phyloP scores from a whole-genome alignment of 2,888 invertebrate species.

The Clusia tigrina region DNA sequence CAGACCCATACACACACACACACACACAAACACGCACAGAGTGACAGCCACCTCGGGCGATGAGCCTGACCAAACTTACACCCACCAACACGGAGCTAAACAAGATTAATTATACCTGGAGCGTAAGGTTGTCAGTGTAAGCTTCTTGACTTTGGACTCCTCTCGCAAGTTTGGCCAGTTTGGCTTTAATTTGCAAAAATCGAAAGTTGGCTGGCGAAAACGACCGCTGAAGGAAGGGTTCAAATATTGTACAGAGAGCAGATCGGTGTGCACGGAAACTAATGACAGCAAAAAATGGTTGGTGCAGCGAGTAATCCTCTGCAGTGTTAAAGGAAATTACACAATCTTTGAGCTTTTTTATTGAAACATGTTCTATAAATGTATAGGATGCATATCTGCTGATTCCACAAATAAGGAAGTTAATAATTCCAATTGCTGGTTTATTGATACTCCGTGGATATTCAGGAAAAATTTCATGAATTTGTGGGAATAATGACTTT shows the following conservation, averaged over 20 bases:
- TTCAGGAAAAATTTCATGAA: too few species aligned
- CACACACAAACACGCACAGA: conserved; percentile 11
- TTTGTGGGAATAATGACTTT: too few species aligned
- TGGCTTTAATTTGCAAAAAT: neutral
- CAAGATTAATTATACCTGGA: conserved; percentile 63
- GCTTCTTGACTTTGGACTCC: conserved; percentile 49
- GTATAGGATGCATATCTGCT: too few species aligned
- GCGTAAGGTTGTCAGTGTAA: conserved; percentile 47
- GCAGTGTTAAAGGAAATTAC: too few species aligned
- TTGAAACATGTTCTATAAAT: too few species aligned
- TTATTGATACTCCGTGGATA: too few species aligned
- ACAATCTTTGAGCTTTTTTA: too few species aligned
- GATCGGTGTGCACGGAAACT: too few species aligned
- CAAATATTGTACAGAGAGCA: neutral
- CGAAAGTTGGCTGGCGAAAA: neutral
- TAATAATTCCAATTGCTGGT: too few species aligned
- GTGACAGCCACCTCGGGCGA: neutral
- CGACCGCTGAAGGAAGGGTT: neutral
- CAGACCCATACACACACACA: conserved; percentile 34
- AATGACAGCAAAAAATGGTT: too few species aligned
- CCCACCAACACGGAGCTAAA: conserved; percentile 46
- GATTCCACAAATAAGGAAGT: too few species aligned
- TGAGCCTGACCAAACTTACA: conserved; percentile 3
- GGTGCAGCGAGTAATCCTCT: too few species aligned
- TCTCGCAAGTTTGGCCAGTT: neutral